A percentile compares a stretch with the other conserved stretches of the same genome.
These are phyloP conservation scores for Procapra przewalskii DNA, from an alignment of 2,113 vertebrate genomes.

Conservation along the genomic window DNA sequence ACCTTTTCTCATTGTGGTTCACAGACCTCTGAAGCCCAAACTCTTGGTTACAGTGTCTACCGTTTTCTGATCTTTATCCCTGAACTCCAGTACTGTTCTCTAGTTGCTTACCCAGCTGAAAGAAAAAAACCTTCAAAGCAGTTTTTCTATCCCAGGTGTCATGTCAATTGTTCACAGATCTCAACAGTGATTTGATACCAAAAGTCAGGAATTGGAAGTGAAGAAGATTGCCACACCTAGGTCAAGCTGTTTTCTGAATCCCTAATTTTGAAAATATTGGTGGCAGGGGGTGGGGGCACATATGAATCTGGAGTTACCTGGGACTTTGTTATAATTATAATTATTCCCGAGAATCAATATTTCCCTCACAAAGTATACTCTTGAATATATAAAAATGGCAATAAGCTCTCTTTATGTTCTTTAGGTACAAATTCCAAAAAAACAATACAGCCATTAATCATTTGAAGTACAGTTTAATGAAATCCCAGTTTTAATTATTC, in stretches of 20 bases:
- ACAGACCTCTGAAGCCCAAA: not conserved
- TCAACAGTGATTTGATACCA: not conserved
- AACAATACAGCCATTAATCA: slow-evolving; percentile 46
- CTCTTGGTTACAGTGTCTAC: not conserved
- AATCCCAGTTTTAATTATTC: slow-evolving; percentile 58
- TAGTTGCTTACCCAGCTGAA: slow-evolving; percentile 1
- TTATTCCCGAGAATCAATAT: slow-evolving; percentile 18
- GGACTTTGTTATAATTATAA: not conserved
- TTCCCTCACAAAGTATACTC: slow-evolving; percentile 11
- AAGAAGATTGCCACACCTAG: not conserved
- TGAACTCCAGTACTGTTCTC: not conserved
- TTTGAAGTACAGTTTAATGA: slow-evolving; percentile 28
- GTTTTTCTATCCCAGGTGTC: not conserved
- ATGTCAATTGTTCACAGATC: not conserved
- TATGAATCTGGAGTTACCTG: not conserved
- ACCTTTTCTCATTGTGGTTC: not conserved
- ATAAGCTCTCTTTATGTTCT: not conserved
- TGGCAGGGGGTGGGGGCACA: not conserved
- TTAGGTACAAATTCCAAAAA: slow-evolving; percentile 19
- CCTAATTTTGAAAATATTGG: not conserved
- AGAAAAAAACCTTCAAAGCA: not conserved
- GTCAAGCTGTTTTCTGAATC: slow-evolving; percentile 5
- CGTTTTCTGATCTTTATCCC: not conserved
- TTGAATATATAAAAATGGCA: slow-evolving; percentile 28
- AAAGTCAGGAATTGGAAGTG: not conserved